phyloP scores from a whole-genome alignment of 1,140 invertebrate species.

The Drosophila sechellia region DNA sequence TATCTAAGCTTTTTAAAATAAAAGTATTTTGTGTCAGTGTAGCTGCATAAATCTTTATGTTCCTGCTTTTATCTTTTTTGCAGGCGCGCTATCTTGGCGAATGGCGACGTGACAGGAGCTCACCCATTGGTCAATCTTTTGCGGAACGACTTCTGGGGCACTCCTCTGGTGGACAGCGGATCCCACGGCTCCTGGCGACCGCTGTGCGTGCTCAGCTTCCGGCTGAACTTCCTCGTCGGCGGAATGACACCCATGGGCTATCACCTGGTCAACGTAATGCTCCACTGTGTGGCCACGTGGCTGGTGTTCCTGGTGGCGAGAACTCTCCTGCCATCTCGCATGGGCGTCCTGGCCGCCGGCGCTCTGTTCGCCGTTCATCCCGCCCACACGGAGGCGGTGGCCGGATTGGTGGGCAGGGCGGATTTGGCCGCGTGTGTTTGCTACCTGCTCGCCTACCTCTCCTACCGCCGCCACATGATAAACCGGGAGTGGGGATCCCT shows the following conservation, averaged over 20 bases:
- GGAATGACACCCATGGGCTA: constrained; percentile 92
- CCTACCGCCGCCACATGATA: constrained; percentile 89
- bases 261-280: constrained; percentile 95
- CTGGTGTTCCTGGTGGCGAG: constrained; percentile 91
- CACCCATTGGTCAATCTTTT: constrained; percentile 72
- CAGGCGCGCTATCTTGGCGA: constrained; percentile 95
- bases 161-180: constrained; percentile 91
- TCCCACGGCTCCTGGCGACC: constrained; percentile 97
- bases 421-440: constrained; percentile 97
- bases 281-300: constrained; percentile 92
- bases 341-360: constrained; percentile 90
- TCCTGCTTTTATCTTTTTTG: background rate
- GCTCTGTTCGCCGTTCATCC: constrained; percentile 97
- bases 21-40: background rate
- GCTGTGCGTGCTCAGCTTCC: constrained; percentile 95
- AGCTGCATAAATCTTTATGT: background rate
- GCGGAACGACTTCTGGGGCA: constrained; percentile 95
- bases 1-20: background rate
- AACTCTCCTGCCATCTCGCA: constrained; percentile 85
- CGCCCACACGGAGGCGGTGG: constrained; percentile 97
- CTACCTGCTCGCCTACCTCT: constrained; percentile 93
- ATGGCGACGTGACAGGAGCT: constrained; percentile 92
- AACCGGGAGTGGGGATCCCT: constrained; percentile 86
- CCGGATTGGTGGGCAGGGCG: constrained; percentile 96
- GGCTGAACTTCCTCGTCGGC: constrained; percentile 94